Conservation (phyloP, 2,797 vertebrate genomes). For the Eremophila alpestris region DNA sequence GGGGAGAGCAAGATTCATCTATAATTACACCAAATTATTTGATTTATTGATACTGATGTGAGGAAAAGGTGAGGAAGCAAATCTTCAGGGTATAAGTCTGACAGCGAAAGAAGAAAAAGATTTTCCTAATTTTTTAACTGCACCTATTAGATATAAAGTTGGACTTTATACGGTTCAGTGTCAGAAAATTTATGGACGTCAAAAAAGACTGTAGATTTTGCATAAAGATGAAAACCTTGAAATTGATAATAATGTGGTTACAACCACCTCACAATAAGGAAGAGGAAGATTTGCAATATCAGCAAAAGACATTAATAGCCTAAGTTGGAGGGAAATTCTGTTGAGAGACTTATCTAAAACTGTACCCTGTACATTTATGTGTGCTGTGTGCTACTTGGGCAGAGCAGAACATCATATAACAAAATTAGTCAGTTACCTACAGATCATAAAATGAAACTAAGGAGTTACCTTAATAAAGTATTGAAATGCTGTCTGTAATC, state of each 20-base stretch:
- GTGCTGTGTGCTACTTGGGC: background rate
- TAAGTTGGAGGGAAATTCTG: background rate
- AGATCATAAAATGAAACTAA: background rate
- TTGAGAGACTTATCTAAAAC: background rate
- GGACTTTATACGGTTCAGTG: background rate
- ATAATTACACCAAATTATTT: background rate
- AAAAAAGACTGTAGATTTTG: background rate
- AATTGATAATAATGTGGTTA: background rate
- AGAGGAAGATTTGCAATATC: background rate
- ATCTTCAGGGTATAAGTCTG: background rate
- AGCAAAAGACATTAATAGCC: background rate
- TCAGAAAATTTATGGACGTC: background rate
- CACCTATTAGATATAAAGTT: background rate
- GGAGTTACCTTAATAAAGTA: background rate
- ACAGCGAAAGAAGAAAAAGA: background rate
- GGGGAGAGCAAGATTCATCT: background rate
- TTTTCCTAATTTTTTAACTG: background rate
- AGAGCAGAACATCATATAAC: background rate
- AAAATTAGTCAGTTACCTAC: background rate
- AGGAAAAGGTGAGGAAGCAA: background rate
- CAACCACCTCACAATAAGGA: background rate
- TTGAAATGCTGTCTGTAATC: background rate
- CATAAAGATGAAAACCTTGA: background rate
- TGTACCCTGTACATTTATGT: background rate
- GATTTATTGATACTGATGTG: fast-evolving